Conservation (phyloP, 2,888 invertebrate species). For the Plagodis dolabraria region DNA sequence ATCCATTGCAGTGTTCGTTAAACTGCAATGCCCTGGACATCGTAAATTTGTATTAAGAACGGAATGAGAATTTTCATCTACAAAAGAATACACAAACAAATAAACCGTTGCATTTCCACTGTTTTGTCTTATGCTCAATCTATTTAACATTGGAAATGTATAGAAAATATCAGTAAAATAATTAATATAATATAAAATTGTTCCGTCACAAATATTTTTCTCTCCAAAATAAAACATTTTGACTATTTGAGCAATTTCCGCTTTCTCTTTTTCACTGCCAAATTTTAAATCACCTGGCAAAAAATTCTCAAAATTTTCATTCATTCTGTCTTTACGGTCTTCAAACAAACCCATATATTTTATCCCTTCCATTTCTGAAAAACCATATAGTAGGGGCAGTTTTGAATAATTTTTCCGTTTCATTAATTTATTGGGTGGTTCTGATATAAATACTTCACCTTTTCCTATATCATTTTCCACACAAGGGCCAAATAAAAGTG, state of each 20-base stretch:
- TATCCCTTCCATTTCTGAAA: slow-evolving; percentile 13
- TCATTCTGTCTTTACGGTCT: slow-evolving; percentile 6
- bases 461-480: slow-evolving; percentile 18
- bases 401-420: slow-evolving; percentile 15
- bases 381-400: slow-evolving; percentile 18
- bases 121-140: background rate
- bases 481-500: slow-evolving; percentile 18
- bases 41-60: slow-evolving; percentile 11
- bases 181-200: slow-evolving; percentile 11
- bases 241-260: slow-evolving; percentile 29
- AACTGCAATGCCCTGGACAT: slow-evolving; percentile 13
- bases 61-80: slow-evolving; percentile 9
- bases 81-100: slow-evolving; percentile 35
- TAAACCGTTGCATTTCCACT: slow-evolving; percentile 18
- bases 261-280: slow-evolving; percentile 27
- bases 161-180: slow-evolving; percentile 16
- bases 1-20: background rate
- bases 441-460: slow-evolving; percentile 16
- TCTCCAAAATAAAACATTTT: slow-evolving; percentile 30
- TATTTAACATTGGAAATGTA: slow-evolving; percentile 12
- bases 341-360: background rate
- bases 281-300: slow-evolving; percentile 41
- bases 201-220: slow-evolving; percentile 3
- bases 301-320: slow-evolving; percentile 32
- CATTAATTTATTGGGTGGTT: slow-evolving; percentile 12